A percentile compares a stretch with the other conserved stretches of the same genome.
These are phyloP conservation scores for Lepidocolaptes lacrymiger DNA, from an alignment of 2,797 vertebrate genomes.

Conservation along the genomic window DNA sequence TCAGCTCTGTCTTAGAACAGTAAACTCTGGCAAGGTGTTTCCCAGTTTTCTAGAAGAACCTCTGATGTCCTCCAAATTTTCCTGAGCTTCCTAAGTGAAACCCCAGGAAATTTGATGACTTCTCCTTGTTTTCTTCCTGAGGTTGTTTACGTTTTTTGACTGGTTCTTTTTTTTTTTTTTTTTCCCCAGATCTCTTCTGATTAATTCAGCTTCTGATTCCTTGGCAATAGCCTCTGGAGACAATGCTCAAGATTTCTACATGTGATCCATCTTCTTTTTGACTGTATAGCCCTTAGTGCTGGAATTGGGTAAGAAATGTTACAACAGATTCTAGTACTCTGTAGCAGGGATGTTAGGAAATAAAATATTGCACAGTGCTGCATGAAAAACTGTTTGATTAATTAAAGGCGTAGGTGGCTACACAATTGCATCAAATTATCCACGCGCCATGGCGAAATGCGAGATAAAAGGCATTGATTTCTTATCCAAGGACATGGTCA, in stretches of 20 bases:
- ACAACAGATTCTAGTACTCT: constrained; percentile 12
- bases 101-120: background rate
- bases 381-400: constrained; percentile 1
- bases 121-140: background rate
- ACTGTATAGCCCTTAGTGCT: background rate
- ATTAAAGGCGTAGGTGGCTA: constrained; percentile 1
- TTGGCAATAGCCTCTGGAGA: background rate
- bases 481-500: background rate
- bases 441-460: background rate
- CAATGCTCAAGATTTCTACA: background rate
- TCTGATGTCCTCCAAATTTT: background rate
- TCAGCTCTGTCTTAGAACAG: background rate
- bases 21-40: background rate
- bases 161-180: background rate
- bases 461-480: background rate
- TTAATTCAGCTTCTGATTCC: constrained; percentile 19
- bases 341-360: constrained; percentile 37
- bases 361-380: constrained; percentile 40
- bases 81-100: background rate
- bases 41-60: background rate
- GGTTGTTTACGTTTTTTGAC: background rate
- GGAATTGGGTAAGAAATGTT: constrained; percentile 56
- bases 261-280: background rate
- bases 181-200: background rate
- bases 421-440: constrained; percentile 35